Evolutionary conservation across 2,113 vertebrate species (phyloP).

Genomic region (Oreamnos americanus): DNA sequence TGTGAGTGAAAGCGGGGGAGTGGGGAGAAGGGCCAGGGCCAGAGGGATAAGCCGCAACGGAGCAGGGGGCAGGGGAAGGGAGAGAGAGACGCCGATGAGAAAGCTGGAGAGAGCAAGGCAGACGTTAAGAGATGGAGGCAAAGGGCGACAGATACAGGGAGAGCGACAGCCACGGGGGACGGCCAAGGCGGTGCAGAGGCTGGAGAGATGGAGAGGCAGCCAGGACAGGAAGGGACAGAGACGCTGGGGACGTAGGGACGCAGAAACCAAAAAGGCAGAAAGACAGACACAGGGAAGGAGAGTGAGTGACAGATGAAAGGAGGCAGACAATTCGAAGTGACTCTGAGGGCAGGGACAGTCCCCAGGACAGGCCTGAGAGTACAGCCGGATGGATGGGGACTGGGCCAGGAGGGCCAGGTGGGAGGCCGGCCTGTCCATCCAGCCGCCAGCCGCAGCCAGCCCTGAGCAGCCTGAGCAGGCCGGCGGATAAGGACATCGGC

Average conservation of each 20-base stretch:
- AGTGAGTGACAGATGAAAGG: not conserved
- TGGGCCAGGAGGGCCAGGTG: slow-evolving; percentile 38
- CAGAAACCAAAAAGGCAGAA: not conserved
- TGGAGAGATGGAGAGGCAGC: not conserved
- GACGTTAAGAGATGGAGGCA: not conserved
- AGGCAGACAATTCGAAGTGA: not conserved
- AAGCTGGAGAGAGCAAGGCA: not conserved
- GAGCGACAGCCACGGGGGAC: not conserved
- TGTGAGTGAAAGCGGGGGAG: not conserved
- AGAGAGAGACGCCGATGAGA: not conserved
- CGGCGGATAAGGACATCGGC: slow-evolving; percentile 77
- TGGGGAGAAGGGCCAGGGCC: not conserved
- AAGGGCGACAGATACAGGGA: not conserved
- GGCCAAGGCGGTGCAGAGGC: not conserved
- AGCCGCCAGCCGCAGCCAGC: slow-evolving; percentile 14
- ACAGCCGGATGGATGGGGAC: not conserved
- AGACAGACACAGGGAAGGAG: not conserved
- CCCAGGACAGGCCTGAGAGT: not conserved
- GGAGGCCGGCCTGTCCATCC: not conserved
- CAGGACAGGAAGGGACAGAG: not conserved
- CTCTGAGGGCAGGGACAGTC: not conserved
- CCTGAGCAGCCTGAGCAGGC: slow-evolving; percentile 21
- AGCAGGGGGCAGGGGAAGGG: not conserved
- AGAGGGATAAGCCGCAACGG: not conserved
- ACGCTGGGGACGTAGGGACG: not conserved